Percentiles rank a stretch among this genome's conserved stretches.
phyloP scores from a whole-genome alignment of 2,113 vertebrate genomes.

The Origma solitaria region DNA sequence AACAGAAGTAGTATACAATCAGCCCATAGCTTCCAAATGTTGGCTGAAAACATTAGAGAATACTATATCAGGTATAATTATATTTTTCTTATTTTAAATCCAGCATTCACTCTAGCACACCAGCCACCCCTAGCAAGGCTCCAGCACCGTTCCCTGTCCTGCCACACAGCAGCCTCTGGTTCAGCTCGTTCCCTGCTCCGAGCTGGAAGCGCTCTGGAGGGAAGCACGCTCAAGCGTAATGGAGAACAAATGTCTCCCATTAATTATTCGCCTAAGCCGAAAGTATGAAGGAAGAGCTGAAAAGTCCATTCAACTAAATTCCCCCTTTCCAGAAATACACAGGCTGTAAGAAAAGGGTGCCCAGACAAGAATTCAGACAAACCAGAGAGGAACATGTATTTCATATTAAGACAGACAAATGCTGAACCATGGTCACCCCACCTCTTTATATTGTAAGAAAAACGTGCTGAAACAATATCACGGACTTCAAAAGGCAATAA shows the following conservation, averaged over 20 bases:
- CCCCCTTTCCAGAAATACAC: background rate
- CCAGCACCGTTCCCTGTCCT: background rate
- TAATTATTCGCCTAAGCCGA: background rate
- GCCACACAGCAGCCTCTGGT: background rate
- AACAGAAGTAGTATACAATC: background rate
- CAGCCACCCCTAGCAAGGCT: background rate
- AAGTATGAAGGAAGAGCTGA: background rate
- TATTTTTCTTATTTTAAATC: background rate
- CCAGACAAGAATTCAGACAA: background rate
- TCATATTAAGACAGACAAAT: background rate
- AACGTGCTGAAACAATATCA: background rate
- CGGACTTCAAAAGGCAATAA: background rate
- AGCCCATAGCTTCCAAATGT: background rate
- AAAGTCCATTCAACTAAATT: background rate
- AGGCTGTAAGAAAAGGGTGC: background rate
- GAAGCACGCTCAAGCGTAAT: background rate
- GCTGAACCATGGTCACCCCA: background rate
- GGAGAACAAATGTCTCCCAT: background rate
- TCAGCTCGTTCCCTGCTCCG: background rate
- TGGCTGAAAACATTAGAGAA: background rate
- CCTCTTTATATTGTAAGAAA: background rate
- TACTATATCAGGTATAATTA: background rate
- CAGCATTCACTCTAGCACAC: background rate
- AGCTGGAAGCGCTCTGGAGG: background rate
- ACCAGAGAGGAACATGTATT: background rate